Base-by-base conservation (phyloP, 2,888 invertebrate genomes). In the Tyria jacobaeae region DNA sequence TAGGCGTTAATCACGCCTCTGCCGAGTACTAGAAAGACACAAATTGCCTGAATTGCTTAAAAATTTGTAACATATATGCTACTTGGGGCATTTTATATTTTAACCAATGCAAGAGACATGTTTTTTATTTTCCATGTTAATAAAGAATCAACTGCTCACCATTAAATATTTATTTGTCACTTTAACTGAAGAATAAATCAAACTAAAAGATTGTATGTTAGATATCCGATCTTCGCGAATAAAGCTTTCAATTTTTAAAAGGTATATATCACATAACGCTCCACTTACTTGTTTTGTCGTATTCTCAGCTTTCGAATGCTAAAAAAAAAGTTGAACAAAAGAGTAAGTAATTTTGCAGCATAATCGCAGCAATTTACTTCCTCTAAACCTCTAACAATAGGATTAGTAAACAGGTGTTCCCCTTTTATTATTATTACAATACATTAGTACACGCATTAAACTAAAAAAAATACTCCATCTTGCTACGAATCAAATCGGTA, bases 401-500 rank as follows among this genome's bases (percentile, higher is more conserved):
- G 82, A 87, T 89, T 87, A 85, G 81, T 81, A 80, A 82, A 92
- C 93, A 93, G 93, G 93, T 93, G 93, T 91, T 88, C 91, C 78
- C 77, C 83, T 91, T 75, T 74, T 78, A 89, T 91, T 92, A 92
- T 90, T 89, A 91, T 89, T 87, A 92, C 89, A 83, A 89, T 89
- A 89, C 91, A 91, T 91, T 91, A 91, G 90, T 89, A 90, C 86
- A 89, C 86, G 89, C 87, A 89, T 88, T 88, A 88, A 84, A 84
- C 76, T 78, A 81, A 86, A 88, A 85, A 86, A 85, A 91, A 89
- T 88, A 86, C 88, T 88, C 84, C 87, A 87, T 87, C 85, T 85
- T 82, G 84, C 87, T 83, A 86, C 88, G 91, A 93, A 93, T 92
- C 93, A 93, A 93, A 93, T 93, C 91, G 86, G 91, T 92, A 90